phyloP scores from a whole-genome alignment of 2,888 invertebrate genomes.

The Drosophila nr. perissopoda region DNA sequence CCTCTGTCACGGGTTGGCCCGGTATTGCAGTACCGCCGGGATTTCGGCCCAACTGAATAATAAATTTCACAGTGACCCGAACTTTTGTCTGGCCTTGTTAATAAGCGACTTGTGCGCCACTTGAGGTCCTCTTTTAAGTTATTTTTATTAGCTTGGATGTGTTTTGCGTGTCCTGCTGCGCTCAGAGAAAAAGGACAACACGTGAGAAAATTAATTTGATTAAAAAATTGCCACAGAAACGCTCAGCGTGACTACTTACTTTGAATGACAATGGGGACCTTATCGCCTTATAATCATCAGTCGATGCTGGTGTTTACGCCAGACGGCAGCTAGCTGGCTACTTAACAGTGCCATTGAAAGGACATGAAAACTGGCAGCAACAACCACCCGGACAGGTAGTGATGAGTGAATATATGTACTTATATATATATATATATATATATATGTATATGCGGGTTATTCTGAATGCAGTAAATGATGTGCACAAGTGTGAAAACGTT shows the following conservation, averaged over 20 bases:
- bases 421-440: neutral
- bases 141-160: conserved; percentile 9
- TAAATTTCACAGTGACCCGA: neutral
- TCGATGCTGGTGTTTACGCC: conserved; percentile 60
- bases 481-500: conserved; percentile 73
- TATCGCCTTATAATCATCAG: conserved; percentile 62
- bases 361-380: conserved; percentile 1
- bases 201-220: conserved; percentile 83
- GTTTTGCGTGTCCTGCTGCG: conserved; percentile 40
- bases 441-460: conserved; percentile 66
- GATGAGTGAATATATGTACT: neutral
- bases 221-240: conserved; percentile 83
- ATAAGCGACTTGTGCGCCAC: neutral
- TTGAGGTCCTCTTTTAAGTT: neutral
- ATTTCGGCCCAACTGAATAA: conserved; percentile 39
- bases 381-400: conserved; percentile 38
- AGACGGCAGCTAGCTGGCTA: conserved; percentile 64
- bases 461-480: conserved; percentile 66
- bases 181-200: conserved; percentile 54
- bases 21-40: conserved; percentile 85
- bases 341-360: conserved; percentile 51
- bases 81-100: neutral
- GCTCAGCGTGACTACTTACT: conserved; percentile 61
- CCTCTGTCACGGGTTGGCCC: conserved; percentile 89
- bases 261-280: conserved; percentile 41